Evolutionary conservation across 2,797 vertebrate species (phyloP).

Genomic region (Gambelia wislizenii): DNA sequence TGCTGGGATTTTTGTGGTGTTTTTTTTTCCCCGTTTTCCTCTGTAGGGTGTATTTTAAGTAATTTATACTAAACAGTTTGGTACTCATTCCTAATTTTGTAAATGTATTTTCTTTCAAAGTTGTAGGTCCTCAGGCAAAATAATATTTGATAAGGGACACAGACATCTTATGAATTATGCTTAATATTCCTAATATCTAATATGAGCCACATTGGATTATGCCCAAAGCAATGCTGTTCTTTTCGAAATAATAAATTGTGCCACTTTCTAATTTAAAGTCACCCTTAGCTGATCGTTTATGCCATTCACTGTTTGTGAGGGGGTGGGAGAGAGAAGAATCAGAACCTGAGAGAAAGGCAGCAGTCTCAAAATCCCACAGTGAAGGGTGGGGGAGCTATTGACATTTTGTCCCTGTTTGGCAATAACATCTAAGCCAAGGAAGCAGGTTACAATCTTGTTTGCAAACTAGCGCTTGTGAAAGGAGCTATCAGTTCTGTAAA

Average conservation of each 20-base stretch:
- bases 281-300: background rate
- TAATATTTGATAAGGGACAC: background rate
- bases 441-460: constrained; percentile 47
- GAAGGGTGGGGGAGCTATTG: background rate
- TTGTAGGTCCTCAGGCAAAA: constrained; percentile 5
- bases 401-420: constrained; percentile 28
- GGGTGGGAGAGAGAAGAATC: background rate
- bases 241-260: constrained; percentile 12
- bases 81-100: background rate
- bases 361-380: constrained; percentile 15
- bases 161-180: background rate
- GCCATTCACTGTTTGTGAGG: background rate
- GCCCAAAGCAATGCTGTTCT: background rate
- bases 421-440: constrained; percentile 47
- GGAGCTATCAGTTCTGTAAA: constrained; percentile 42
- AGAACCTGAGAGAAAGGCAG: background rate
- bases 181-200: background rate
- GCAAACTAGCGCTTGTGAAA: constrained; percentile 39
- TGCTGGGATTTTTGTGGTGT: background rate
- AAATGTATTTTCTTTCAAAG: background rate
- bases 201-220: background rate
- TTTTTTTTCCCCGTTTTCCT: background rate
- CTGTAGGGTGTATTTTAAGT: background rate
- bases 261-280: constrained; percentile 4
- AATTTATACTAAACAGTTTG: background rate